Evolutionary conservation across 2,888 invertebrate genomes (phyloP), one percentile per base, ranked within the genome.

Genomic region (Ormyrus nitidulus): DNA sequence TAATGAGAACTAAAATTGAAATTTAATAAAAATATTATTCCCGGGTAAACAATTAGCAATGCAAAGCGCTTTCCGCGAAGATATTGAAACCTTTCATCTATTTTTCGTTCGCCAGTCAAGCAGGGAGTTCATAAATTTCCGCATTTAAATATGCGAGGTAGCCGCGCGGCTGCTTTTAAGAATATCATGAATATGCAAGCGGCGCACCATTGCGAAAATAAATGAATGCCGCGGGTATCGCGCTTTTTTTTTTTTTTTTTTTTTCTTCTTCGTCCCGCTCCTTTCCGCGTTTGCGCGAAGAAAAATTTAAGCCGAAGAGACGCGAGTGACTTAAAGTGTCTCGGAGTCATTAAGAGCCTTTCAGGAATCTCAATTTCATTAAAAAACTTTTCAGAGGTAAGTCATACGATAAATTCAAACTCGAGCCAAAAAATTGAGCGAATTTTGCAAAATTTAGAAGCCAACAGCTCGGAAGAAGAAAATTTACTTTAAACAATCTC

Each of bases 331-430:
- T 19, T 19, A 51, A 65, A 51, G 44, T 13, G 6, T n/a, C 19
- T 6, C 70, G 59, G 6, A 48, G 56, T 65, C 74, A 65, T 74
- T 65, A 74, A 65, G 65, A 74, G 19, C 58, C 65, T 65, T 74
- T 74, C 58, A 56, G 13, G 74, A 74, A 58, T 65, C 65, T 74
- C 74, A 74, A 74, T 74, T 74, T 74, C 74, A 74, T 74, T 65
- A 65, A 65, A 64, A 64, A 65, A 65, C 46, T 65, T 56, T 11
- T 13, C 51, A 13, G 11, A 19, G 10, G 6, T 51, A 49, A 19
- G 58, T n/a, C n/a, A 58, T 44, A 44, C 54, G 10, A 73, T 73
- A 54, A 73, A 73, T 73, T 54, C 11, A 53, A 34, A 11, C 19
- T 19, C 19, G 19, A 19, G 19, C 19, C 19, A 19, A 19, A 19